phyloP scores from a whole-genome alignment of 2,797 vertebrate species.

The Peromyscus eremicus region DNA sequence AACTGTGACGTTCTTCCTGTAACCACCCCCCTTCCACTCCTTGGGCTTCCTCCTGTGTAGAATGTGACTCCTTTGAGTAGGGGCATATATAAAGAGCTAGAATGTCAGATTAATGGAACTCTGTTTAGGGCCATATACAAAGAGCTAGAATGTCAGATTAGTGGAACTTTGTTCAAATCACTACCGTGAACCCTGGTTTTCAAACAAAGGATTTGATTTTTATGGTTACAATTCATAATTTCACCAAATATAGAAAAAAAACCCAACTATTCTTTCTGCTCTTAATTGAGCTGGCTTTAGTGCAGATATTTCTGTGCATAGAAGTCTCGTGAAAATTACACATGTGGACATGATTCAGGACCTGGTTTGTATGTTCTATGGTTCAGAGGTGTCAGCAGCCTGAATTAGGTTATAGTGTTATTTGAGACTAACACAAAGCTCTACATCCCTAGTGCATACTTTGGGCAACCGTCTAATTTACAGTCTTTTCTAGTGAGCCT shows the following conservation, averaged over 20 bases:
- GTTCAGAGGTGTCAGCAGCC: background rate
- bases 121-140: background rate
- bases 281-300: background rate
- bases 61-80: background rate
- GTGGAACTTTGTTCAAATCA: background rate
- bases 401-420: background rate
- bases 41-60: background rate
- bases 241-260: constrained; percentile 5
- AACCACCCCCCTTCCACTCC: background rate
- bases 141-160: background rate
- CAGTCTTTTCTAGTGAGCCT: constrained; percentile 54
- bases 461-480: constrained; percentile 38
- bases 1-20: background rate
- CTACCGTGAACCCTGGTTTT: background rate
- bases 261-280: background rate
- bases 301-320: background rate
- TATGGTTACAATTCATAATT: constrained; percentile 20
- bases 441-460: background rate
- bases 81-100: background rate
- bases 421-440: background rate
- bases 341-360: background rate
- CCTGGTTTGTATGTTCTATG: too few species aligned
- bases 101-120: background rate
- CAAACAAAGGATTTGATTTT: constrained; percentile 41
- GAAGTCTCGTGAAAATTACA: background rate